These are phyloP conservation scores for Chauna torquata DNA, from an alignment of 2,113 vertebrate species.

Conservation along the genomic window DNA sequence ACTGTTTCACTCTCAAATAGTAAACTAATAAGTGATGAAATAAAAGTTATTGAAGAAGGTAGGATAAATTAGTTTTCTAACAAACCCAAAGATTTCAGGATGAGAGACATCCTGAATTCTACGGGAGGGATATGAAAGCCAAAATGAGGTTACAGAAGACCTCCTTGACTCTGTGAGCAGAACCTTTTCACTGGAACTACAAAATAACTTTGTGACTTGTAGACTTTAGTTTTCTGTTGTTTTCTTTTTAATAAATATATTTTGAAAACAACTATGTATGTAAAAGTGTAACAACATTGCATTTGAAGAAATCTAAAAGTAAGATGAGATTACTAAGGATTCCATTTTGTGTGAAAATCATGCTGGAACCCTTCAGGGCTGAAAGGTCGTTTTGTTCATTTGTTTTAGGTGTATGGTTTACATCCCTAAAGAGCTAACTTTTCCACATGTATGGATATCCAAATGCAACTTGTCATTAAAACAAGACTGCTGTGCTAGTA, in stretches of 20 bases:
- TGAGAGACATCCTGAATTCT: conserved; percentile 37
- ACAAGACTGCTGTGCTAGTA: too few species aligned
- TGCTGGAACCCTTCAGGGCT: not conserved
- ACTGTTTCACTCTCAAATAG: not conserved
- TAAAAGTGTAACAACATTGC: not conserved
- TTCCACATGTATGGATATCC: not conserved
- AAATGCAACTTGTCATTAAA: not conserved
- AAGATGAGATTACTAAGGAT: not conserved
- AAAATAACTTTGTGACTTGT: not conserved
- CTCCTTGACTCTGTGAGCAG: not conserved
- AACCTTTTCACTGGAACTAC: not conserved
- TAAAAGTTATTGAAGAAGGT: conserved; percentile 45
- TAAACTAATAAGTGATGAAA: conserved; percentile 52
- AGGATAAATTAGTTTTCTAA: conserved; percentile 49
- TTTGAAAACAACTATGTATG: not conserved
- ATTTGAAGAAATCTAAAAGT: not conserved
- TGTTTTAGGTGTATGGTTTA: not conserved
- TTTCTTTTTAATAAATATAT: not conserved
- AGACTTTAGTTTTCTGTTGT: not conserved
- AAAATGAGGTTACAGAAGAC: conserved; percentile 19
- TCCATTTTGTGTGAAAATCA: not conserved
- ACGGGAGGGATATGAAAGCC: not conserved
- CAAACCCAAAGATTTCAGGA: conserved; percentile 44
- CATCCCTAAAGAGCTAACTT: not conserved
- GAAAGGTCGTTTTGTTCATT: not conserved